Evolutionary conservation across 2,888 invertebrate species (phyloP).

Genomic region (Cancer borealis): DNA sequence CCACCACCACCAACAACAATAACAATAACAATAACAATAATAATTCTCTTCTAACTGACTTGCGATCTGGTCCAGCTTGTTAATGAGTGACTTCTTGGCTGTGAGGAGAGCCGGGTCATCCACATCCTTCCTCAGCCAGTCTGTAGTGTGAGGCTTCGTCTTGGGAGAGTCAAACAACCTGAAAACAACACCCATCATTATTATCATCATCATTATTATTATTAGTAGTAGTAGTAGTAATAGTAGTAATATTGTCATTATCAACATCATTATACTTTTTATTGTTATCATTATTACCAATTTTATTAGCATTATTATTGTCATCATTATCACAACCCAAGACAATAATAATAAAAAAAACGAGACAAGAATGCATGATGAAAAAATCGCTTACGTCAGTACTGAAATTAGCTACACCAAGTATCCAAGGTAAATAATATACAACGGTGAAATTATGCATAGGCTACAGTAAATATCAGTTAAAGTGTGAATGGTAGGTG

Average conservation of each 20-base stretch:
- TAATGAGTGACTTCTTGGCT: slow-evolving; percentile 70
- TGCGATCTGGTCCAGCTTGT: slow-evolving; percentile 76
- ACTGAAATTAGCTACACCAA: too few species aligned
- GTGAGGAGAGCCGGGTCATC: slow-evolving; percentile 72
- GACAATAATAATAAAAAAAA: too few species aligned
- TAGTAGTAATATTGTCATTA: too few species aligned
- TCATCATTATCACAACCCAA: too few species aligned
- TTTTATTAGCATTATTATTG: too few species aligned
- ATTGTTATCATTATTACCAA: too few species aligned
- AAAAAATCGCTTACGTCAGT: too few species aligned
- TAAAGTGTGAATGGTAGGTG: too few species aligned
- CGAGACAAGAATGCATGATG: too few species aligned
- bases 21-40: too few species aligned
- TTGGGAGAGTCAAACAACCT: slow-evolving; percentile 76
- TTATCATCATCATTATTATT: neutral
- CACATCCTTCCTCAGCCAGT: slow-evolving; percentile 76
- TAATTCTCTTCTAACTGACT: slow-evolving; percentile 53
- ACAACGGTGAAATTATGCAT: neutral
- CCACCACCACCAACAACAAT: neutral
- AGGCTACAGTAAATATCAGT: neutral
- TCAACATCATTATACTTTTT: too few species aligned
- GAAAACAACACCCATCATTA: neutral
- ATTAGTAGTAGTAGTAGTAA: too few species aligned
- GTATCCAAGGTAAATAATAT: neutral
- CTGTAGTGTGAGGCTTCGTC: slow-evolving; percentile 62